phyloP scores from a whole-genome alignment of 2,888 invertebrate species.

The Ophion obscuratus region DNA sequence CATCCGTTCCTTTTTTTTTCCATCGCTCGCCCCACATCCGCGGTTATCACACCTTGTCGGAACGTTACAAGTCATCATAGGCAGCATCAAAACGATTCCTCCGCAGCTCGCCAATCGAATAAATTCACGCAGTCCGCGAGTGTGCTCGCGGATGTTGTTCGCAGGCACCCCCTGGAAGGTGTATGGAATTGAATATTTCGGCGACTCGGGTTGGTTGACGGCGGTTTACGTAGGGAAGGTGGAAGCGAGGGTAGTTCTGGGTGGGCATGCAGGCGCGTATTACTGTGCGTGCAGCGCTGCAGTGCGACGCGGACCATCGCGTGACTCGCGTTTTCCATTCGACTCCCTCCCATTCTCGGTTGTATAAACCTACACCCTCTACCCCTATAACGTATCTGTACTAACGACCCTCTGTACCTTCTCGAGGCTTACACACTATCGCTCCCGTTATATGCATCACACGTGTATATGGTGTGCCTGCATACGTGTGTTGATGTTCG shows the following conservation, averaged over 20 bases:
- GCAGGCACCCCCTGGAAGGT: too few species aligned
- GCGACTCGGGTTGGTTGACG: neutral
- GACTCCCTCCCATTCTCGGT: slow-evolving; percentile 47
- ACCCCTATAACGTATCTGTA: slow-evolving; percentile 21
- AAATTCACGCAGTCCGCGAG: slow-evolving; percentile 12
- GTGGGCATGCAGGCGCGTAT: slow-evolving; percentile 56
- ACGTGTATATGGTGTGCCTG: neutral
- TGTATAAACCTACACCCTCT: neutral
- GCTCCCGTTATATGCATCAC: slow-evolving; percentile 17
- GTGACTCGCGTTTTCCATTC: slow-evolving; percentile 72
- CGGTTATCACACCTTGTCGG: neutral
- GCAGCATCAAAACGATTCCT: slow-evolving; percentile 8
- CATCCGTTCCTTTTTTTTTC: neutral
- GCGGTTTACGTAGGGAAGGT: slow-evolving; percentile 18
- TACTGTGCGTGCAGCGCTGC: slow-evolving; percentile 65
- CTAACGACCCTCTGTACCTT: slow-evolving; percentile 36
- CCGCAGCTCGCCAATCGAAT: slow-evolving; percentile 30
- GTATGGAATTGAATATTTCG: slow-evolving; percentile 44
- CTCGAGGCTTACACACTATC: slow-evolving; percentile 48
- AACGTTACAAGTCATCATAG: neutral
- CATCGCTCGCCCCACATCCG: neutral
- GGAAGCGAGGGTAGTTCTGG: slow-evolving; percentile 40
- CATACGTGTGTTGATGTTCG: neutral
- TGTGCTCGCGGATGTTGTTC: neutral
- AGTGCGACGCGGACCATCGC: slow-evolving; percentile 69